These are phyloP conservation scores for Drosophila melanosoma DNA, from an alignment of 2,888 invertebrate genomes.

Conservation along the genomic window DNA sequence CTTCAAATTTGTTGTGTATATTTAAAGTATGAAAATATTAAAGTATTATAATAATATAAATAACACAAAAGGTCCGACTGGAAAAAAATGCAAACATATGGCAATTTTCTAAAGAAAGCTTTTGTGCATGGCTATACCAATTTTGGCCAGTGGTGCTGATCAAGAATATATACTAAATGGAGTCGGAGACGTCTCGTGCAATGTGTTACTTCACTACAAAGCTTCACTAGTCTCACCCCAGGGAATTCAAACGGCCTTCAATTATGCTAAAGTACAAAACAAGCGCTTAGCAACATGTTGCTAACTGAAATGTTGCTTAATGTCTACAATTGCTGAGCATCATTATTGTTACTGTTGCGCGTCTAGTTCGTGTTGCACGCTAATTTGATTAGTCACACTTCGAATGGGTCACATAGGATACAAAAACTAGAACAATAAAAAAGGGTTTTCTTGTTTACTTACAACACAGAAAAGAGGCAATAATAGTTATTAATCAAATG, in stretches of 20 bases:
- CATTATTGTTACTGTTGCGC: slow-evolving; percentile 4
- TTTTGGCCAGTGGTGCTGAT: background rate
- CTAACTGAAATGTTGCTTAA: slow-evolving; percentile 27
- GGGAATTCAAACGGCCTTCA: background rate
- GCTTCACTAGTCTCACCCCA: too few species aligned
- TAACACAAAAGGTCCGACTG: background rate
- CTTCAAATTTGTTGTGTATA: background rate
- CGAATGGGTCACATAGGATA: slow-evolving; percentile 25
- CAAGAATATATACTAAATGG: background rate
- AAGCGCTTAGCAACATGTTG: slow-evolving; percentile 30
- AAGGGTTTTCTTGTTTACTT: slow-evolving; percentile 21
- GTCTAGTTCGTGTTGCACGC: slow-evolving; percentile 15
- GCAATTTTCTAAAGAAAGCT: background rate
- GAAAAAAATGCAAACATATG: background rate
- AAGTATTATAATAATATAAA: background rate
- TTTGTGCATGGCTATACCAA: background rate
- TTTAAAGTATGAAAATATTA: background rate
- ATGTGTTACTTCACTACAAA: background rate
- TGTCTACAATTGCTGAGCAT: slow-evolving; percentile 15
- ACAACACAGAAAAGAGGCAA: slow-evolving; percentile 34
- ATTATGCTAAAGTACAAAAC: background rate
- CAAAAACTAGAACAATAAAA: slow-evolving; percentile 20
- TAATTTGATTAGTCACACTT: slow-evolving; percentile 70
- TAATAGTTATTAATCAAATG: slow-evolving; percentile 70
- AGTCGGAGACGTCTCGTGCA: background rate